Evolutionary conservation across 2,888 invertebrate genomes (phyloP).

Genomic region (Cataglyphis rosenhaueri): DNA sequence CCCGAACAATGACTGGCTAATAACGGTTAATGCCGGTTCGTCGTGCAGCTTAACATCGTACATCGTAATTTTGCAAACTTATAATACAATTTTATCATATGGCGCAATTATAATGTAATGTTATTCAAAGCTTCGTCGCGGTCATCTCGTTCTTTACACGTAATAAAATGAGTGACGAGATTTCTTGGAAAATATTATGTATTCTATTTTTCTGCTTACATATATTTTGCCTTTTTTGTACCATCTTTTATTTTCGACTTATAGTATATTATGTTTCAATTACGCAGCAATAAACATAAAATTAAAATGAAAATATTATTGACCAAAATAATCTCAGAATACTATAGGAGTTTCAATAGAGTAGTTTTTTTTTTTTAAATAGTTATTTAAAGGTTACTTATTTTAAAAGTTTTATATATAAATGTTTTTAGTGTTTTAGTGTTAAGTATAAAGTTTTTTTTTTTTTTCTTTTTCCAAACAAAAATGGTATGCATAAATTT

Average conservation of each 20-base stretch:
- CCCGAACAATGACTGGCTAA: constrained; percentile 63
- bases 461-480: no score
- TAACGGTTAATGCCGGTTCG: constrained; percentile 36
- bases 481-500: no score
- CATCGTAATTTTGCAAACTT: constrained; percentile 1
- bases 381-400: background rate
- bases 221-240: background rate
- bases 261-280: background rate
- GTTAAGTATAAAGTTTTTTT: no score
- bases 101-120: background rate
- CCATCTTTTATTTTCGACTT: background rate
- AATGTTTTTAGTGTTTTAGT: no score
- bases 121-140: background rate
- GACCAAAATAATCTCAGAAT: background rate
- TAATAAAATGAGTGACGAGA: constrained; percentile 6
- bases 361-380: background rate
- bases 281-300: background rate
- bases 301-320: background rate
- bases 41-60: background rate
- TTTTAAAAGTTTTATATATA: background rate
- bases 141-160: background rate
- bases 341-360: background rate
- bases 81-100: background rate
- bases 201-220: background rate
- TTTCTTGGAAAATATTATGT: background rate